Evolutionary conservation across 2,113 vertebrate genomes (phyloP).

Genomic region (Martes martes): DNA sequence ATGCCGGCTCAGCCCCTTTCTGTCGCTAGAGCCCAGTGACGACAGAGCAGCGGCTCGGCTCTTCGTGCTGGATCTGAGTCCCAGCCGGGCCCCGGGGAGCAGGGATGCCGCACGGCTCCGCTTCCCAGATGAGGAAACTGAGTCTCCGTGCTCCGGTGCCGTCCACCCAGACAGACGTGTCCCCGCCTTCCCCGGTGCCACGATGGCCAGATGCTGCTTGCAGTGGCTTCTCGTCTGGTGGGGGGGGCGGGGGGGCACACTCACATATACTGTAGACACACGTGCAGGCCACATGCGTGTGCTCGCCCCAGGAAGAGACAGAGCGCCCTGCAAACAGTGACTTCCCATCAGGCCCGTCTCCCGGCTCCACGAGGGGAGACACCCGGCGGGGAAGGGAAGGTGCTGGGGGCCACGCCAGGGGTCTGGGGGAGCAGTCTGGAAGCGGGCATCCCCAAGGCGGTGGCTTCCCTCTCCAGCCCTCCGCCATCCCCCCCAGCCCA

Average conservation of each 20-base stretch:
- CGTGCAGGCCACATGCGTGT: background rate
- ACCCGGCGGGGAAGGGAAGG: background rate
- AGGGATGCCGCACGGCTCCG: fast-evolving
- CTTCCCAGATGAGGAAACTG: background rate
- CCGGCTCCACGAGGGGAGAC: background rate
- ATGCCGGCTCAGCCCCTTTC: background rate
- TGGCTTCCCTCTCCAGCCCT: background rate
- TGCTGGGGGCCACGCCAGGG: background rate
- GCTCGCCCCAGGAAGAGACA: fast-evolving
- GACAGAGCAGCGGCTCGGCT: background rate
- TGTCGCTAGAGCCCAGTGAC: background rate
- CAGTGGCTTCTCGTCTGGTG: background rate
- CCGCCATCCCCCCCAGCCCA: background rate
- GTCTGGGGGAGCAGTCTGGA: background rate
- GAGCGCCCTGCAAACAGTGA: fast-evolving
- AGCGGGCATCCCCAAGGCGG: background rate
- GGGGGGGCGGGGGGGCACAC: background rate
- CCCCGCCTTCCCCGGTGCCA: fast-evolving
- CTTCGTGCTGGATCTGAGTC: fast-evolving
- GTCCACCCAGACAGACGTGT: fast-evolving
- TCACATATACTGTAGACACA: background rate
- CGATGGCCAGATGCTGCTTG: fast-evolving
- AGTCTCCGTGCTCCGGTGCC: background rate
- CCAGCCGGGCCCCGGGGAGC: too few relatives aligned
- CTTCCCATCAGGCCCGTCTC: fast-evolving